Base-by-base conservation (phyloP, 2,888 invertebrate genomes). In the Oligia latruncula region DNA sequence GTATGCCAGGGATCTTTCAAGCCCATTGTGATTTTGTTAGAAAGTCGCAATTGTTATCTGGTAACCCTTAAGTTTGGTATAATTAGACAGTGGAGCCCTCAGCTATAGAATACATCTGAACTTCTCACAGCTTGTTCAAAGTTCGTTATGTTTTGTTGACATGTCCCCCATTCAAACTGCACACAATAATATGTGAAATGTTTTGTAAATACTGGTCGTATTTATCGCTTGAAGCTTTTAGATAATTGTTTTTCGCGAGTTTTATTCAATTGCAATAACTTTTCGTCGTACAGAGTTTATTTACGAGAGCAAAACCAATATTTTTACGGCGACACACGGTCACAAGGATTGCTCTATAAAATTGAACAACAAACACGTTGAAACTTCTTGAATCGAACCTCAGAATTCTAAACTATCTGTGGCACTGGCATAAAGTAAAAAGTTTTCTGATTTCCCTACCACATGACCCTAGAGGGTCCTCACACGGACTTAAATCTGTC, bases 361-460 rank as follows among this genome's bases (percentile, higher is more conserved):
- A 86, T 74, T 46, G 58, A 85, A 64, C 49, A 60, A 74, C 62
- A 77, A 86, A 77, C 40, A 66, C 60, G 40, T 62, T 46, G 64
- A 49, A 82, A 79, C 66, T 72, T 68, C 73, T 81, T 76, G 20
- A 60, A 43, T 15, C 52, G 46, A 67, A 74, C 78, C 77, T 70
- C 52, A 67, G 86, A 86, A 89, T 89, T 77, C 49, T 65, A 82
- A 88, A 88, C 71, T 75, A 88, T 64, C 46, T 52, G n/a, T 13
- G 58, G 74, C 74, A 76, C 58, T 62, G 72, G 58, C 13, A 49
- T 13, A 15, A 29, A 60, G 52, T 29, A 49, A 46, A 81, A 88
- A 86, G 46, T 82, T 84, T 86, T 74, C 72, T 86, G 88, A 81
- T 77, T 84, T 83, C 43, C 74, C 40, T 43, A 62, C 60, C 55